Evolutionary conservation across 2,797 vertebrate genomes (phyloP).

Genomic region (Gallinago stenura): DNA sequence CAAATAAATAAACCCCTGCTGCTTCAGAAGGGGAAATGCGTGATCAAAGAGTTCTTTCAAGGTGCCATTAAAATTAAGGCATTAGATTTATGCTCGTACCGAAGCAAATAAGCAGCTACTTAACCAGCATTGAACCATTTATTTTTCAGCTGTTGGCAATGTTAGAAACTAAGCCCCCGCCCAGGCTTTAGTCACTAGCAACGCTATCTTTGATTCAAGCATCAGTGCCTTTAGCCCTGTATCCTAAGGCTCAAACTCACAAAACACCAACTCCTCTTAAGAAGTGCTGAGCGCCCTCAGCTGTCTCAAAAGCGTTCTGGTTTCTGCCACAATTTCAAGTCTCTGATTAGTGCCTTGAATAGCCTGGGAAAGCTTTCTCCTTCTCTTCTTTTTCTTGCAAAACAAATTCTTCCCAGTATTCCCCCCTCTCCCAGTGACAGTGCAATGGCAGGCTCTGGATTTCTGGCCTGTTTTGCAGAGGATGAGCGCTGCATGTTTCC

Average conservation of each 20-base stretch:
- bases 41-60: neutral
- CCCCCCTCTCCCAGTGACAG: neutral
- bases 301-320: neutral
- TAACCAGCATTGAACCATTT: neutral
- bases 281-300: conserved; percentile 33
- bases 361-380: neutral
- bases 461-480: neutral
- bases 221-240: neutral
- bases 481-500: neutral
- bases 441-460: neutral
- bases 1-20: neutral
- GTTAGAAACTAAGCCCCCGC: neutral
- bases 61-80: neutral
- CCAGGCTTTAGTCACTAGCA: neutral
- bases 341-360: neutral
- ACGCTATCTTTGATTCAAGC: neutral
- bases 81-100: neutral
- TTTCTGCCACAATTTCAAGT: neutral
- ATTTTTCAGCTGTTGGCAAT: neutral
- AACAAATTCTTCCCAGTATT: neutral
- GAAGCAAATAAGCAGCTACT: neutral
- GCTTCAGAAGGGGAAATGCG: neutral
- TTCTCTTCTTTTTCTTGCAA: neutral
- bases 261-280: neutral
- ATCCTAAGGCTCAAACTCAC: neutral